phyloP scores from a whole-genome alignment of 1,140 invertebrate genomes.

The Sminthurinus signatus region DNA sequence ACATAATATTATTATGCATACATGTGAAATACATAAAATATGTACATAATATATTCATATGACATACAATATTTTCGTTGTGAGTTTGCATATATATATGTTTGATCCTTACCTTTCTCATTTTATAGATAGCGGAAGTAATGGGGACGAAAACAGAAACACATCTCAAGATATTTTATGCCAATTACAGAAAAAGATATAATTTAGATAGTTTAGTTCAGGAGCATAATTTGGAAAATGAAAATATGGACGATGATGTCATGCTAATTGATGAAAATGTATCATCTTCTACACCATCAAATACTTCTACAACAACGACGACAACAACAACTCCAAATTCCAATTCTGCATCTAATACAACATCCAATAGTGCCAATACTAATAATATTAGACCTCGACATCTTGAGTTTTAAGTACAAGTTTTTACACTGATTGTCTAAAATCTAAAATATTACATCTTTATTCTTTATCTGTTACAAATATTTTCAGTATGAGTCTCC shows the following conservation, averaged over 20 bases:
- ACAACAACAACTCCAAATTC: not conserved
- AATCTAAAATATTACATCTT: too few relatives aligned
- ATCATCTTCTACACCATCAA: not conserved
- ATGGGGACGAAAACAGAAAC: slow-evolving; percentile 91
- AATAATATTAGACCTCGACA: not conserved
- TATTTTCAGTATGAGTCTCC: too few relatives aligned
- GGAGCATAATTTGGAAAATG: slow-evolving; percentile 28
- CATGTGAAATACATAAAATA: too few relatives aligned
- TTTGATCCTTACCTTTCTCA: too few relatives aligned
- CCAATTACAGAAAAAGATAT: slow-evolving; percentile 81
- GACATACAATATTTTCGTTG: too few relatives aligned
- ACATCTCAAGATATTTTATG: slow-evolving; percentile 83
- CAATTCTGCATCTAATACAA: not conserved
- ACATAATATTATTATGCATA: too few relatives aligned
- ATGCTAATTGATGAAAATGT: not conserved
- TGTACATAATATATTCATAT: too few relatives aligned
- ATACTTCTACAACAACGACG: too few relatives aligned
- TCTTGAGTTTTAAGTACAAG: not conserved
- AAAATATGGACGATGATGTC: not conserved
- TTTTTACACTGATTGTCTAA: too few relatives aligned
- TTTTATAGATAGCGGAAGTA: slow-evolving; percentile 88
- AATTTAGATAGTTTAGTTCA: slow-evolving; percentile 72
- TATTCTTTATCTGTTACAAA: too few relatives aligned
- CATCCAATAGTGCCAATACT: not conserved
- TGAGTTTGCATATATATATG: too few relatives aligned